Evolutionary conservation across 1,140 invertebrate genomes (phyloP), one percentile per base, ranked within the genome.

Genomic region (Pseudomyrmex concolor): DNA sequence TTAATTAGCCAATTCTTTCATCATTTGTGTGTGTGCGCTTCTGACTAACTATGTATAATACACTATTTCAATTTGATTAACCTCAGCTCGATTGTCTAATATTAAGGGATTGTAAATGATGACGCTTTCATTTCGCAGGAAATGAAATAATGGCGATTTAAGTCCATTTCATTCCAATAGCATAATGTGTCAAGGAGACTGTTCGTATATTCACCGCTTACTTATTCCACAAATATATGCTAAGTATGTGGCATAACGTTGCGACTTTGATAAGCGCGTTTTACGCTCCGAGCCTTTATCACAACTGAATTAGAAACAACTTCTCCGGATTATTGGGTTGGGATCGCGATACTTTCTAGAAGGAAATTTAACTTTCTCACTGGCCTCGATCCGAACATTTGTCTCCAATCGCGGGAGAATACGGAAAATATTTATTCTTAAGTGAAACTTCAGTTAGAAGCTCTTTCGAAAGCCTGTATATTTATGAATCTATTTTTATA

Each of bases 361-460:
- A 48, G 19, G 43, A 80, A 59, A 70, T 71, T 78, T 59, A 70
- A 78, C 43, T 78, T 70, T 78, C 64, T 50, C 51, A 34, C 0
- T 34, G 50, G 9, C 25, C 64, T 70, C 19, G 54, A 71, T 59
- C 22, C 55, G 5, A 59, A 80, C 54, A 17, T 19, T 71, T 48
- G 64, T 71, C 54, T 50, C 13, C 51, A 19, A 64, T 3, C 43
- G 51, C 50, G 13, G 43, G 5, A 19, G 25, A 54, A 34, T 17
- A 8, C 19, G 45, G 48, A 19, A 76, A 55, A 70, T 78, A 34
- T 25, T 71, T 54, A 50, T 3, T n/a, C 43, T 2, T 15, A 10
- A 34, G 9, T 25, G 54, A 50, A 50, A 59, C 2, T 55, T 1
- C 1, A 3, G 17, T 77, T 55, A 60, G 8, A 19, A 13, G 1